Base-by-base conservation (phyloP, 2,113 vertebrate species). In the Hydrolagus affinis region DNA sequence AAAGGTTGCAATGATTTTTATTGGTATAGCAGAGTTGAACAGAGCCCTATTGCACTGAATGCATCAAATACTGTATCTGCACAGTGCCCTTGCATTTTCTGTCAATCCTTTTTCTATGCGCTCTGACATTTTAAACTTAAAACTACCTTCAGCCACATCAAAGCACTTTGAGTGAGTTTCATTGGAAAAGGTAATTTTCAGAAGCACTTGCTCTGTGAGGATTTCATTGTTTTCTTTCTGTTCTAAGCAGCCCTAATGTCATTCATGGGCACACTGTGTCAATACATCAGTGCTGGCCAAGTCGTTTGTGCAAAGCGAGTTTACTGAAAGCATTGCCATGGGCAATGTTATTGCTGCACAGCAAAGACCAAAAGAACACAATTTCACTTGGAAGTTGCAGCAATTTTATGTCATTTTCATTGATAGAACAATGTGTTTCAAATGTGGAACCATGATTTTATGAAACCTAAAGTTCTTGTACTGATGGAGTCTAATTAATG, bases 101-200 rank as follows among this genome's bases (percentile, higher is more conserved):
- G 92, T 93, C 93, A 92, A 94, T 92, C 94, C 94, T 94, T 92
- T 94, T 94, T 94, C 93, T 91, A 90, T 91, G 94, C 93, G 93
- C 94, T 92, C 89, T 95, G 95, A 95, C 94, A 95, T 95, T 95
- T 95, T 94, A 93, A 94, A 92, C 94, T 94, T 94, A 94, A 95
- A 94, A 94, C 94, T 91, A 93, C 93, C 94, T 94, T 95, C 93
- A 94, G 94, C 94, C 94, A 94, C 93, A 94, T 95, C 93, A 94
- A 95, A 92, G 94, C 93, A 92, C 92, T 94, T 92, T 92, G 92
- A 94, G 92, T 93, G 91, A 92, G 90, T 91, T 94, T 94, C 92
- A 90, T 93, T 93, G 92, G 94, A 91, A 93, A 94, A 95, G 94
- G 94, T 95, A 94, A 95, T 95, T 93, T 94, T 94, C 93, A 93